A percentile compares a stretch with the other conserved stretches of the same genome.
These are phyloP conservation scores for Odontomachus brunneus DNA, from an alignment of 1,140 invertebrate species.

Conservation along the genomic window DNA sequence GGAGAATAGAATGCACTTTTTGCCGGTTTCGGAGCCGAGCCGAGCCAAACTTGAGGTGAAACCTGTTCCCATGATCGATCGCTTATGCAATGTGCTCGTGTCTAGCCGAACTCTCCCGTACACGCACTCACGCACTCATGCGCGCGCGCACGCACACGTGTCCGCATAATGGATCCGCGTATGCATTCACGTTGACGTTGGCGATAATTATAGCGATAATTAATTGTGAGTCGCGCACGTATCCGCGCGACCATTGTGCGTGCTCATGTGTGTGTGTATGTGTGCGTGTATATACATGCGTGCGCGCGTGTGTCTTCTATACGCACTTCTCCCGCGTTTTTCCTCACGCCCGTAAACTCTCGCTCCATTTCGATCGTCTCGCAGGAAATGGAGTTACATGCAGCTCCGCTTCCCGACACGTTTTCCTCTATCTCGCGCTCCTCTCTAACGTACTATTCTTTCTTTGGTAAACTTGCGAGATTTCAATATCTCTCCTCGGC, in stretches of 20 bases:
- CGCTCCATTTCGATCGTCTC: conserved; percentile 48
- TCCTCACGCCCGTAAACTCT: conserved; percentile 29
- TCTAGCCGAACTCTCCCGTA: conserved; percentile 37
- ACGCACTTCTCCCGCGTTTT: conserved; percentile 24
- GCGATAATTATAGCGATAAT: conserved; percentile 47
- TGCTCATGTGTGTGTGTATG: conserved; percentile 18
- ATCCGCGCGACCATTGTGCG: conserved; percentile 4
- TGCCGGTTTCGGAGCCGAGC: conserved; percentile 29
- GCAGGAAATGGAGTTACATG: background rate
- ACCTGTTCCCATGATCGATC: conserved; percentile 59
- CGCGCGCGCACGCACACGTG: background rate
- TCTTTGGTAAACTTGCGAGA: background rate
- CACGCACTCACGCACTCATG: background rate
- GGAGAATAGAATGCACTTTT: conserved; percentile 44
- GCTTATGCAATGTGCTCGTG: conserved; percentile 40
- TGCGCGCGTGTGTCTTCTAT: too few species aligned
- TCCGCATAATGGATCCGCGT: conserved; percentile 35
- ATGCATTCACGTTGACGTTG: conserved; percentile 9
- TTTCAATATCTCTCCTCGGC: conserved; percentile 14
- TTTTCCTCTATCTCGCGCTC: background rate
- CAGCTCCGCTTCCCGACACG: background rate
- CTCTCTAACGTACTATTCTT: background rate
- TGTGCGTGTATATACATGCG: too few species aligned
- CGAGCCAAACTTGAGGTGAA: conserved; percentile 23
- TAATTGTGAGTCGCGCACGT: conserved; percentile 31